Conservation (phyloP, 2,113 vertebrate species). For the Artemisiospiza belli region DNA sequence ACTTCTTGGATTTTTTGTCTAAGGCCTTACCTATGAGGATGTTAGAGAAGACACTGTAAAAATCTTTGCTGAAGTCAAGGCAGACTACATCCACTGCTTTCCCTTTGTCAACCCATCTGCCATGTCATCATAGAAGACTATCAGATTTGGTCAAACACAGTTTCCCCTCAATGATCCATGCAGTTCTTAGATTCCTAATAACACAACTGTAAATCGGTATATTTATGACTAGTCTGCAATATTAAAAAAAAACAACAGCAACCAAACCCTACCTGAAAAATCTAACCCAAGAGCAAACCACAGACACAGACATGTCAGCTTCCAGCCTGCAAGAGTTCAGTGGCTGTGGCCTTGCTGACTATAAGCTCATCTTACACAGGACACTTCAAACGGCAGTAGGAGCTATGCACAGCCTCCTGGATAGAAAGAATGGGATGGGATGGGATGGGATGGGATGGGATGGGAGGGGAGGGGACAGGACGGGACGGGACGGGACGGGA, state of each 20-base stretch:
- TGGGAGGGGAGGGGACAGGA: not conserved
- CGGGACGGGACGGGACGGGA: not conserved
- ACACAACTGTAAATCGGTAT: not conserved
- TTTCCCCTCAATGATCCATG: not conserved
- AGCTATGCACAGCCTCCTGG: not conserved
- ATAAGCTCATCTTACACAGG: not conserved
- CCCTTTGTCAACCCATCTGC: fast-evolving
- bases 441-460: not conserved
- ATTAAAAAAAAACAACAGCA: not conserved
- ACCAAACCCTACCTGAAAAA: not conserved
- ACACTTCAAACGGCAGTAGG: not conserved
- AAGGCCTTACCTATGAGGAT: not conserved
- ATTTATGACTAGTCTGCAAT: not conserved
- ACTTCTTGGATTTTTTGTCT: not conserved
- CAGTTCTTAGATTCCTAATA: not conserved
- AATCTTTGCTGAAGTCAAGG: not conserved
- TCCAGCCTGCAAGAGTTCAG: not conserved
- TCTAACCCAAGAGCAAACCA: not conserved
- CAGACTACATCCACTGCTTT: not conserved
- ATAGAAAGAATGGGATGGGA: not conserved
- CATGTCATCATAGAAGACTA: not conserved
- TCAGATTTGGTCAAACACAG: not conserved
- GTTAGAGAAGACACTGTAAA: not conserved
- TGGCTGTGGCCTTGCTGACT: fast-evolving
- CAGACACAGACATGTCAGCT: not conserved